Evolutionary conservation across 1,140 invertebrate species (phyloP), one percentile per base, ranked within the genome.

Genomic region (Drosophila kurseongensis): DNA sequence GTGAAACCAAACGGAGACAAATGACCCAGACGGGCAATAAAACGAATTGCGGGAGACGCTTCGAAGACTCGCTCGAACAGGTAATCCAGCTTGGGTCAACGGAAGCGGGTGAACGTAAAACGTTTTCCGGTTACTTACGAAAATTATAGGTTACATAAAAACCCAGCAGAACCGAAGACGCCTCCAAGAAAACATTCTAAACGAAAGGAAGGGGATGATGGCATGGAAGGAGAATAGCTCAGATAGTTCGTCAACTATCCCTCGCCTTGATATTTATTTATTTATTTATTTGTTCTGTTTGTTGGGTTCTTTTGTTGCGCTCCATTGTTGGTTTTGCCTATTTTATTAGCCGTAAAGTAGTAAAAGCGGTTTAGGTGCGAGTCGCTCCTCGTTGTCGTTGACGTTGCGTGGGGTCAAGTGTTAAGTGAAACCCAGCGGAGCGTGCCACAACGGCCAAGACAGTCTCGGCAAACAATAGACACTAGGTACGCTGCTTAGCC

Each of bases 341-440:
- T 51, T 79, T 86, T 86, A 86, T 88, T 86, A 83, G 79, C 76
- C 82, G 83, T 76, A 76, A 79, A 88, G 74, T 75, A 69, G 81
- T 84, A 51, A 85, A 71, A 78, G 45, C 38, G 77, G 42, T 54
- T 54, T 40, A 75, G 72, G 60, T 78, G 52, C 58, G 54, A 51
- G 55, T 45, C 60, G 60, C 61, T 68, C 40, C 51, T 51, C 42
- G 50, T 18, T 41, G 23, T 51, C 6, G 18, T 40, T 68, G 65
- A 36, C 66, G 65, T 88, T 86, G 72, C 75, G 72, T 82, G 79
- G 80, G 83, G 83, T 86, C 84, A 86, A 80, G 84, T 88, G 79
- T 83, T 83, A 69, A 82, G 56, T 73, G 72, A 86, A 77, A 83
- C 51, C 58, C 67, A 77, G 32, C 66, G 59, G 59, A 83, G 83